Conservation (phyloP, 64 coral and sea anemone species). For the Porites australiensis region DNA sequence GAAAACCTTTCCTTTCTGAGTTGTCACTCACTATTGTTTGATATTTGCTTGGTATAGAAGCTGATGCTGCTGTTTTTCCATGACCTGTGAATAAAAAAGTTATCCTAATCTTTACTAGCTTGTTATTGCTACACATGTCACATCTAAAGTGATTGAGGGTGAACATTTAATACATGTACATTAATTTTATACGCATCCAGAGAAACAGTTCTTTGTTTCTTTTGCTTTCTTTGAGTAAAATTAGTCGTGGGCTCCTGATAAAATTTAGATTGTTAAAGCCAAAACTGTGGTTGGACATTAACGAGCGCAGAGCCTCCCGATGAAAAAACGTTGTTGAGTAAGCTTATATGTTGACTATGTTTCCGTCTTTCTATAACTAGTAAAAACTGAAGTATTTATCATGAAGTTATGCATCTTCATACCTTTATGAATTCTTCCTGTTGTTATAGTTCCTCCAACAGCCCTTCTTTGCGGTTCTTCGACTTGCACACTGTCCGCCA, state of each 20-base stretch:
- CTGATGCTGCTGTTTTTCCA: slow-evolving; percentile 91
- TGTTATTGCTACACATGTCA: too few relatives aligned
- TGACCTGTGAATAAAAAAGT: slow-evolving; percentile 56
- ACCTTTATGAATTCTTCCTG: slow-evolving; percentile 93
- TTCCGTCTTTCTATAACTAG: neutral
- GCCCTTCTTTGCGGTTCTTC: slow-evolving; percentile 81
- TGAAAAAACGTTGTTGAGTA: neutral
- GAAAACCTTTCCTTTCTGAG: slow-evolving; percentile 97
- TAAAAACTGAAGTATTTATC: neutral
- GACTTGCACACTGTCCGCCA: slow-evolving; percentile 92
- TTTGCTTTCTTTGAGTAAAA: too few relatives aligned
- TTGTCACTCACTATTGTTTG: slow-evolving; percentile 94
- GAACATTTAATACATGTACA: too few relatives aligned
- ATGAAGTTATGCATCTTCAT: neutral
- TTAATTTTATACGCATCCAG: too few relatives aligned
- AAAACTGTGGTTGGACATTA: too few relatives aligned
- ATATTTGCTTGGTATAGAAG: slow-evolving; percentile 99
- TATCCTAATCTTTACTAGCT: too few relatives aligned
- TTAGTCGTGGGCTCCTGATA: too few relatives aligned
- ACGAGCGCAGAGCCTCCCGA: too few relatives aligned
- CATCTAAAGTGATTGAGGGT: too few relatives aligned
- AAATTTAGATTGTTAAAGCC: too few relatives aligned
- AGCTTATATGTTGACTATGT: neutral
- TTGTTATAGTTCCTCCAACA: slow-evolving; percentile 83
- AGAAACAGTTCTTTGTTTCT: too few relatives aligned